Evolutionary conservation across 1,140 invertebrate genomes (phyloP).

Genomic region (Zaprionus kolodkinae): DNA sequence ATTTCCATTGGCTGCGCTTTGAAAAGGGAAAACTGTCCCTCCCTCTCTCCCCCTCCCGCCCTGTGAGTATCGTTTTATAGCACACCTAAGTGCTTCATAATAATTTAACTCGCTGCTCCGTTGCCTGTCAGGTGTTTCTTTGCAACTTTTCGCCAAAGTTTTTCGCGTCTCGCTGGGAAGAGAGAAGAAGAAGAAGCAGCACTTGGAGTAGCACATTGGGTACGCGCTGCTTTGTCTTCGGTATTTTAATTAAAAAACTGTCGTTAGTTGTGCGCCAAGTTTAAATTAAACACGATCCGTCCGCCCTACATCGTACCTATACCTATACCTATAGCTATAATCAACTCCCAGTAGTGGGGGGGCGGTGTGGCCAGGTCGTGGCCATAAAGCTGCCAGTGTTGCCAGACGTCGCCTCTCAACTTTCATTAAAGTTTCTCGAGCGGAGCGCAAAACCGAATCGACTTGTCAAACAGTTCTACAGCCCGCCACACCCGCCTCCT

Average conservation of each 20-base stretch:
- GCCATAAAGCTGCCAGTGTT: slow-evolving; percentile 47
- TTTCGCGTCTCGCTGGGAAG: slow-evolving; percentile 45
- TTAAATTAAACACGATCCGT: slow-evolving; percentile 69
- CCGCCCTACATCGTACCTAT: slow-evolving; percentile 2
- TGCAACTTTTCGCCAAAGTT: slow-evolving; percentile 74
- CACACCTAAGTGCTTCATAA: slow-evolving; percentile 76
- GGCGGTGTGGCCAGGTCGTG: slow-evolving; percentile 14
- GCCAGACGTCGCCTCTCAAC: slow-evolving; percentile 19
- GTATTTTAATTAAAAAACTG: slow-evolving; percentile 82
- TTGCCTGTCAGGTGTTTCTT: slow-evolving; percentile 62
- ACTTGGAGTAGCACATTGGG: slow-evolving; percentile 16
- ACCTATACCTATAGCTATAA: too few relatives aligned
- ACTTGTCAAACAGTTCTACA: slow-evolving; percentile 13
- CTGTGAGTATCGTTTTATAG: slow-evolving; percentile 70
- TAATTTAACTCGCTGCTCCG: slow-evolving; percentile 72
- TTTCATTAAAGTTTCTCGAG: slow-evolving; percentile 35
- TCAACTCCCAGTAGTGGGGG: too few relatives aligned
- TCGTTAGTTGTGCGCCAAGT: slow-evolving; percentile 78
- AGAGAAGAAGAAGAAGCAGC: neutral
- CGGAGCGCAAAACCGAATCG: slow-evolving; percentile 11
- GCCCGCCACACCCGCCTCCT: neutral
- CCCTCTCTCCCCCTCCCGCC: neutral
- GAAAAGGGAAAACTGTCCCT: slow-evolving; percentile 57
- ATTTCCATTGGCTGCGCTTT: slow-evolving; percentile 64
- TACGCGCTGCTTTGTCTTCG: slow-evolving; percentile 68